Conservation (phyloP, 2,888 invertebrate species). For the Lithophane leautieri region DNA sequence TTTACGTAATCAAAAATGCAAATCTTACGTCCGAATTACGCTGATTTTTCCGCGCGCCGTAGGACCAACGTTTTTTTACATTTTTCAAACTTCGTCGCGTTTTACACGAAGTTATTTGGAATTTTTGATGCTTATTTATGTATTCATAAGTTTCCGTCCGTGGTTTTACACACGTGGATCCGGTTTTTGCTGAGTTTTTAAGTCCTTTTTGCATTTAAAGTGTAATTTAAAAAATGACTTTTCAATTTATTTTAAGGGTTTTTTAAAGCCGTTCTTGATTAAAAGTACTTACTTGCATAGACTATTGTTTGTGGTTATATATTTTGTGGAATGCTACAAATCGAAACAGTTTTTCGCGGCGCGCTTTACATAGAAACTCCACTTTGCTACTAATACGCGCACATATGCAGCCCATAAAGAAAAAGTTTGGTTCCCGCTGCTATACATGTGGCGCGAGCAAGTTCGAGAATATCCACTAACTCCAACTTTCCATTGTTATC, state of each 20-base stretch:
- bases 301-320: background rate
- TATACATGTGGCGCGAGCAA: background rate
- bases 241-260: conserved; percentile 27
- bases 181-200: conserved; percentile 30
- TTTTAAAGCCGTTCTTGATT: conserved; percentile 10
- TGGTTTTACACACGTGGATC: conserved; percentile 51
- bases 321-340: background rate
- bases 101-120: conserved; percentile 63
- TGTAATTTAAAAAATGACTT: conserved; percentile 48
- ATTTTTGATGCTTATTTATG: conserved; percentile 62
- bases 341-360: background rate
- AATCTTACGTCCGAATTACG: conserved; percentile 77
- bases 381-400: conserved; percentile 10
- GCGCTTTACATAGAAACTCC: background rate
- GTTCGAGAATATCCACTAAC: conserved; percentile 17
- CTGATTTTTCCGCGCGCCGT: conserved; percentile 71
- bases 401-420: conserved; percentile 20
- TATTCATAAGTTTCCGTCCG: conserved; percentile 61
- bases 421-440: conserved; percentile 18
- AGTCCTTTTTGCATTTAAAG: conserved; percentile 50
- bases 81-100: conserved; percentile 63
- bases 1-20: conserved; percentile 84
- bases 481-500: conserved; percentile 25
- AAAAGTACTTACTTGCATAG: conserved; percentile 2
- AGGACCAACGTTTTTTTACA: conserved; percentile 52